Conservation (phyloP, 1,140 invertebrate genomes). For the Drosophila neocordata region DNA sequence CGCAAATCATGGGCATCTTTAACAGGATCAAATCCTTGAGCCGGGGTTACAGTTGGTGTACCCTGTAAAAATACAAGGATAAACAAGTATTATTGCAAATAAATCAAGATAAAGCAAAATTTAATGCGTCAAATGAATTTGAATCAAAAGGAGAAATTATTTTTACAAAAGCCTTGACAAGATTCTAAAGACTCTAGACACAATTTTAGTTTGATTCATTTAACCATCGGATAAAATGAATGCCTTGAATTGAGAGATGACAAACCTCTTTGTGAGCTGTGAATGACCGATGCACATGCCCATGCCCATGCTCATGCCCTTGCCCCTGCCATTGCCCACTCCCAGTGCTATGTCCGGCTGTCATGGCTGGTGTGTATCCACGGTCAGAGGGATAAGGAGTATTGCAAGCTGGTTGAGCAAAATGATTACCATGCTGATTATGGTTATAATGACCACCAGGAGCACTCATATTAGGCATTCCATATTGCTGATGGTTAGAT, state of each 20-base stretch:
- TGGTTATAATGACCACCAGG: slow-evolving; percentile 15
- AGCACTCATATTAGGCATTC: neutral
- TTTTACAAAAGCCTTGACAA: neutral
- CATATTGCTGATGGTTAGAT: slow-evolving; percentile 14
- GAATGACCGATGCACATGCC: slow-evolving; percentile 57
- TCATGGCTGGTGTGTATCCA: slow-evolving; percentile 58
- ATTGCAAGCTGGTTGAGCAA: slow-evolving; percentile 39
- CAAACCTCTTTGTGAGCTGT: slow-evolving; percentile 69
- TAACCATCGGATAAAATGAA: neutral
- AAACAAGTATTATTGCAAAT: neutral
- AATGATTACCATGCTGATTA: slow-evolving; percentile 20
- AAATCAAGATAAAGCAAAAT: neutral
- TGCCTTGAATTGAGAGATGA: slow-evolving; percentile 27
- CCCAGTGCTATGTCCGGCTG: slow-evolving; percentile 34
- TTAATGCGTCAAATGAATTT: neutral
- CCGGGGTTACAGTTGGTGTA: slow-evolving; percentile 87
- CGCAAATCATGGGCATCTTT: slow-evolving; percentile 91
- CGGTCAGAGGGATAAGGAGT: slow-evolving; percentile 44
- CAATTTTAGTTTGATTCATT: neutral
- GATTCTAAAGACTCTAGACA: neutral
- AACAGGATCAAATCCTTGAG: slow-evolving; percentile 86
- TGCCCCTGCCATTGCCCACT: slow-evolving; percentile 30
- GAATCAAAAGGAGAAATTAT: slow-evolving; percentile 1
- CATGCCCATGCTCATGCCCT: slow-evolving; percentile 56
- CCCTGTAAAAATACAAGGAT: slow-evolving; percentile 82